Evolutionary conservation across 2,113 vertebrate species (phyloP).

Genomic region (Oenanthe oenanthe): DNA sequence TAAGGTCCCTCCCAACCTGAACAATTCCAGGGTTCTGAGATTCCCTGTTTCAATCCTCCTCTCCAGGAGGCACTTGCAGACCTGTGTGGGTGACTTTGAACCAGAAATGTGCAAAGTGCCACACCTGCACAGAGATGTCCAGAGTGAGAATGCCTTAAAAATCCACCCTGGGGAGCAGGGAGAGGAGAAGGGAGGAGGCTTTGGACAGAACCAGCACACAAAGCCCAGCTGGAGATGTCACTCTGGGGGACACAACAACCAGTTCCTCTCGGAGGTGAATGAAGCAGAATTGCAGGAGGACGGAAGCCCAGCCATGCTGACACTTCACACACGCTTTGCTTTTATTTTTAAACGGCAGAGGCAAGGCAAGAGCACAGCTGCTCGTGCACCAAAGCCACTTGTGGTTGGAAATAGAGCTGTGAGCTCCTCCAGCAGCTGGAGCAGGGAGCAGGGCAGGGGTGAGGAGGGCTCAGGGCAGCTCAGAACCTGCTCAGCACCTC

Average conservation of each 20-base stretch:
- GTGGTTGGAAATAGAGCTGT: neutral
- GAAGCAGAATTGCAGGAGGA: neutral
- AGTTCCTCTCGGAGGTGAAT: neutral
- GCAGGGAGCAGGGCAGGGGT: neutral
- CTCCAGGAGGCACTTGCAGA: neutral
- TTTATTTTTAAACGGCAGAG: neutral
- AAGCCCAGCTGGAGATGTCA: neutral
- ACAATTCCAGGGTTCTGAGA: neutral
- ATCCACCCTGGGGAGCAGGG: neutral
- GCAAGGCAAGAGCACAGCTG: neutral
- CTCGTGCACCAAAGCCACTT: neutral
- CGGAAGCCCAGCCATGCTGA: accelerated
- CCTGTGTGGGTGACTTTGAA: too few species aligned
- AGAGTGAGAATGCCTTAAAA: neutral
- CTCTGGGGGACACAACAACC: neutral
- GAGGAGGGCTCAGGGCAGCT: neutral
- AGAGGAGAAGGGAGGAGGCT: neutral
- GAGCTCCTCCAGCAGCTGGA: neutral
- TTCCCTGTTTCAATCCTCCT: neutral
- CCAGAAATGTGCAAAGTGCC: neutral
- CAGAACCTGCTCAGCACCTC: neutral
- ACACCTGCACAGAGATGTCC: neutral
- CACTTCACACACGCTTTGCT: accelerated
- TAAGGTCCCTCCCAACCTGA: neutral
- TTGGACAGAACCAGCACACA: neutral